Percentiles rank a stretch among this genome's conserved stretches.
These are phyloP conservation scores for Sepioteuthis lessoniana DNA, from an alignment of 2,888 invertebrate species.

Conservation along the genomic window DNA sequence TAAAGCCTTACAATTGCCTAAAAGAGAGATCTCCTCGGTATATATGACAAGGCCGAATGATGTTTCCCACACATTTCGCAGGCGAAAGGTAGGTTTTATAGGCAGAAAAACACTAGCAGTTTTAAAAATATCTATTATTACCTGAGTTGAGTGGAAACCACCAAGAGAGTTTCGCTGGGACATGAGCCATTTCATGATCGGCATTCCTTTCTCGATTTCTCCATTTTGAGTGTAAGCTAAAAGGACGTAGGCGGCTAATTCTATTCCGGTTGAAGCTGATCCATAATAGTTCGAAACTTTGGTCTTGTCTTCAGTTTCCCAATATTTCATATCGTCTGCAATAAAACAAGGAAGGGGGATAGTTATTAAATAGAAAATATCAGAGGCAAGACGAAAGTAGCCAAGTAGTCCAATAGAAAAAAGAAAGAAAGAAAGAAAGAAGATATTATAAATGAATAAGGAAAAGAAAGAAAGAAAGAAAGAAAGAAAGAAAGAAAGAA, in stretches of 20 bases:
- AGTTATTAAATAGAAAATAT: too few relatives aligned
- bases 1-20: too few relatives aligned
- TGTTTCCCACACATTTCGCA: too few relatives aligned
- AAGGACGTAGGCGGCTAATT: slow-evolving; percentile 69
- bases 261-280: slow-evolving; percentile 59
- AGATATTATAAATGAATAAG: background rate
- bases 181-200: slow-evolving; percentile 68
- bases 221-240: slow-evolving; percentile 59
- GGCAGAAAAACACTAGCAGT: too few relatives aligned
- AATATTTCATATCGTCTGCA: slow-evolving; percentile 54
- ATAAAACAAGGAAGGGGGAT: background rate
- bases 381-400: too few relatives aligned
- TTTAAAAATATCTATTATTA: slow-evolving; percentile 48
- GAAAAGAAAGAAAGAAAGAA: too few relatives aligned
- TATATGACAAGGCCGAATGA: too few relatives aligned
- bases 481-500: background rate
- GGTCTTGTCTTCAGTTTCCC: slow-evolving; percentile 49
- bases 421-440: background rate
- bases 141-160: slow-evolving; percentile 71
- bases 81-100: too few relatives aligned
- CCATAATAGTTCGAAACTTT: slow-evolving; percentile 49
- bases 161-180: slow-evolving; percentile 66
- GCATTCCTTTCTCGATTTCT: slow-evolving; percentile 57
- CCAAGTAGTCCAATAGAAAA: too few relatives aligned
- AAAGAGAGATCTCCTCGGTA: too few relatives aligned